A percentile compares a stretch with the other conserved stretches of the same genome.
Conservation (phyloP, 2,888 invertebrate species). For the Macrosiphum euphorbiae region DNA sequence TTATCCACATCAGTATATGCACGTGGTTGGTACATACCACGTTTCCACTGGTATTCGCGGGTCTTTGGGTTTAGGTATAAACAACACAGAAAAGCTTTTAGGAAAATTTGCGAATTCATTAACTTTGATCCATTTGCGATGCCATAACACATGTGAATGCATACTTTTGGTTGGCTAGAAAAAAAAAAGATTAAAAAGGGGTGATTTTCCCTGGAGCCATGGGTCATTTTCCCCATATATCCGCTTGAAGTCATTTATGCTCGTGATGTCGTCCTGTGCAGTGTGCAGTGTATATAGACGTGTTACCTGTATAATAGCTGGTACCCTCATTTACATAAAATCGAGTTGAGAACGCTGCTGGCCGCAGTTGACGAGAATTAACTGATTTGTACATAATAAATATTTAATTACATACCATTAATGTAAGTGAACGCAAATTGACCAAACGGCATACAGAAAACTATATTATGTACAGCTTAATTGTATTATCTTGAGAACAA, state of each 20-base stretch:
- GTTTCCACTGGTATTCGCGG: neutral
- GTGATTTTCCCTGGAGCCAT: neutral
- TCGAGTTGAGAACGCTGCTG: neutral
- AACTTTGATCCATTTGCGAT: neutral
- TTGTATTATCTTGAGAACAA: neutral
- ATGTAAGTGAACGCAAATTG: neutral
- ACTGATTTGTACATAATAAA: neutral
- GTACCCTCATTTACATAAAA: neutral
- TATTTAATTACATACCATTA: neutral
- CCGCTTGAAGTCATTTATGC: neutral
- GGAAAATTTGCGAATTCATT: slow-evolving; percentile 46
- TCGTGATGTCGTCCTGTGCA: neutral
- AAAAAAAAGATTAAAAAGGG: neutral
- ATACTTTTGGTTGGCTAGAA: neutral
- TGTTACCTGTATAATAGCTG: neutral
- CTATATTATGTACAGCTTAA: neutral
- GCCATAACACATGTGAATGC: slow-evolving; percentile 7
- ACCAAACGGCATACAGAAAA: neutral
- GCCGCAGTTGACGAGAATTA: neutral
- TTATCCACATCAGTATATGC: slow-evolving; percentile 18
- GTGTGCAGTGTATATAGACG: neutral
- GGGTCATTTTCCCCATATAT: neutral
- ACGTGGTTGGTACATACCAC: neutral
- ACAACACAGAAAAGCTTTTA: slow-evolving; percentile 58
- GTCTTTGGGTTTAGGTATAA: slow-evolving; percentile 13